phyloP scores from a whole-genome alignment of 1,140 invertebrate genomes.

The Lepidotrigona ventralis region DNA sequence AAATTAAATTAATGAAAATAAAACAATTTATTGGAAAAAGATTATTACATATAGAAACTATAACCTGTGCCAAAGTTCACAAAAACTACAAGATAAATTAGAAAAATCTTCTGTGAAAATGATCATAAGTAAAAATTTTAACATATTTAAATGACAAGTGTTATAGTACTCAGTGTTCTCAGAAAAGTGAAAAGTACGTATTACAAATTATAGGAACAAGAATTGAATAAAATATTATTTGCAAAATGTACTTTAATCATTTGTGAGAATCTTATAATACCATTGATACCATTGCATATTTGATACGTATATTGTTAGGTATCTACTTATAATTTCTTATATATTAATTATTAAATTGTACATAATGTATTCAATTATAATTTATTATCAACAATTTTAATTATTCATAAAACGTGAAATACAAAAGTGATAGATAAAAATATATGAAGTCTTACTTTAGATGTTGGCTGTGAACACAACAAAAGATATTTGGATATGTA shows the following conservation, averaged over 20 bases:
- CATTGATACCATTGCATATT: neutral
- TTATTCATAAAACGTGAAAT: slow-evolving; percentile 3
- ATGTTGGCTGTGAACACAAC: slow-evolving; percentile 67
- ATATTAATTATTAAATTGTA: slow-evolving; percentile 10
- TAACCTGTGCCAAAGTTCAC: slow-evolving; percentile 24
- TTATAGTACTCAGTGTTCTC: neutral
- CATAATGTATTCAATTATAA: slow-evolving; percentile 25
- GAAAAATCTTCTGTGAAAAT: neutral
- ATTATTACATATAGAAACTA: neutral
- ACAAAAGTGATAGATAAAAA: slow-evolving; percentile 19
- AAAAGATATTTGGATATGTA: slow-evolving; percentile 46
- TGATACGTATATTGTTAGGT: neutral
- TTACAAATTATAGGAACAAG: neutral
- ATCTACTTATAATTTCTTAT: slow-evolving; percentile 4
- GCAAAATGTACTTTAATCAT: slow-evolving; percentile 9
- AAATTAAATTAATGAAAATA: neutral
- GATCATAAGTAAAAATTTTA: slow-evolving; percentile 11
- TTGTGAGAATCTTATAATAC: slow-evolving; percentile 2
- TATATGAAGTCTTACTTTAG: slow-evolving; percentile 60
- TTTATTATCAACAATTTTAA: slow-evolving; percentile 7
- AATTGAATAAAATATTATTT: slow-evolving; percentile 15
- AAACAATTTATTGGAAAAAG: slow-evolving; percentile 11
- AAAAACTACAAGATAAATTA: neutral
- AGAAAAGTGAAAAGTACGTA: slow-evolving; percentile 1
- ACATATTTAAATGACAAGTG: neutral